A percentile compares a stretch with the other conserved stretches of the same genome.
Evolutionary conservation across 2,113 vertebrate species (phyloP).

Genomic region (Eonycteris spelaea): DNA sequence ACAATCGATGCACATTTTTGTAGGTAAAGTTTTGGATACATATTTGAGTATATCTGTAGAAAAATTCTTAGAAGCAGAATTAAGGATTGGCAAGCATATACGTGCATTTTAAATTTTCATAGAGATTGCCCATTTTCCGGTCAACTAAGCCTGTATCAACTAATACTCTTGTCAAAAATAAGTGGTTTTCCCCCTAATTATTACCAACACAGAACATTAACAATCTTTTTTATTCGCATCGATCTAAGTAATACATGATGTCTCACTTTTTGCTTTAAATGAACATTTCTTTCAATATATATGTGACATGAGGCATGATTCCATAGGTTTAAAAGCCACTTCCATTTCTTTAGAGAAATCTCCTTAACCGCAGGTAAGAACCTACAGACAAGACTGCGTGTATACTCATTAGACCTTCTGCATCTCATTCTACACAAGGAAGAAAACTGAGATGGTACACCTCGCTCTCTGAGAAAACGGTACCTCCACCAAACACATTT

Average conservation of each 20-base stretch:
- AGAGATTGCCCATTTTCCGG: neutral
- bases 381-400: neutral
- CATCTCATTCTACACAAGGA: neutral
- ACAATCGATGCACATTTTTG: neutral
- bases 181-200: neutral
- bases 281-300: neutral
- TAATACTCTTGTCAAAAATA: neutral
- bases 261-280: neutral
- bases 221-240: neutral
- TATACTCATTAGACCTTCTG: too few species aligned
- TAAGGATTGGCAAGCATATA: neutral
- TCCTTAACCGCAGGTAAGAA: neutral
- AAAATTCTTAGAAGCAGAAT: neutral
- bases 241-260: neutral
- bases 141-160: neutral
- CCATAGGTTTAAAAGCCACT: neutral
- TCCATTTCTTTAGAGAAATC: neutral
- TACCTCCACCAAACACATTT: neutral
- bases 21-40: neutral
- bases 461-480: neutral
- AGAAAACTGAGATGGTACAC: too few species aligned
- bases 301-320: neutral
- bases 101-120: neutral
- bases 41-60: neutral
- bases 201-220: constrained; percentile 11